Evolutionary conservation across 1,140 invertebrate genomes (phyloP).

Genomic region (Monochamus saltuarius): DNA sequence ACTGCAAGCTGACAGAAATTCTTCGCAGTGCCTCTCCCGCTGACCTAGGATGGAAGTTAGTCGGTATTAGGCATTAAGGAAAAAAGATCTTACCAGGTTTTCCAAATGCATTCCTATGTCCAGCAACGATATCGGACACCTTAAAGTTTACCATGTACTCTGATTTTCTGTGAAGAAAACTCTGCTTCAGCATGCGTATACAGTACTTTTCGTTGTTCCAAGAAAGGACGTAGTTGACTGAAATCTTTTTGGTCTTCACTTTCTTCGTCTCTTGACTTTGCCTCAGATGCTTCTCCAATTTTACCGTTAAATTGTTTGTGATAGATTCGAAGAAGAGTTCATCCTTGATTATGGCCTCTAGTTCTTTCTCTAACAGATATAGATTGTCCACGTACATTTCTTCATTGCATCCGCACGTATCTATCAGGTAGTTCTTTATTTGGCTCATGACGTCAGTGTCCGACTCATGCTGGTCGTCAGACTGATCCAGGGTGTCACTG

Average conservation of each 20-base stretch:
- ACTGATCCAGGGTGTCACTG: neutral
- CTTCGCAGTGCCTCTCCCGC: conserved; percentile 37
- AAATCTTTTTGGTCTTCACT: conserved; percentile 24
- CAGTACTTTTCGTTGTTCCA: conserved; percentile 48
- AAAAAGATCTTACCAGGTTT: too few relatives aligned
- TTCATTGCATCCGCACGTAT: conserved; percentile 22
- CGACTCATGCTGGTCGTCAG: too few relatives aligned
- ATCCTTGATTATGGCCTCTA: conserved; percentile 8
- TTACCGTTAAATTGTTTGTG: conserved; percentile 15
- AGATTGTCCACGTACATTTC: conserved; percentile 18
- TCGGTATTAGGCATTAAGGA: too few relatives aligned
- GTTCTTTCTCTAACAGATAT: conserved; percentile 21
- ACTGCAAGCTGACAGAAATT: conserved; percentile 34
- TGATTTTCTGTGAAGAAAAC: conserved; percentile 39
- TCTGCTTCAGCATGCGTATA: conserved; percentile 40
- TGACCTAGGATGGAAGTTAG: too few relatives aligned
- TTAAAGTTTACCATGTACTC: conserved; percentile 40
- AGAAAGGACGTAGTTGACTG: conserved; percentile 40
- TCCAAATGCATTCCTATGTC: conserved; percentile 21
- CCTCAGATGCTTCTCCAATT: conserved; percentile 17
- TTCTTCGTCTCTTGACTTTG: conserved; percentile 9
- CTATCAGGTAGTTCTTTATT: conserved; percentile 1
- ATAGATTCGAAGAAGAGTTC: conserved; percentile 27
- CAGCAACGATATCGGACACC: conserved; percentile 36
- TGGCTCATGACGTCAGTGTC: neutral